These are phyloP conservation scores for Drosophila navojoa DNA, from an alignment of 1,140 invertebrate genomes.

Conservation along the genomic window DNA sequence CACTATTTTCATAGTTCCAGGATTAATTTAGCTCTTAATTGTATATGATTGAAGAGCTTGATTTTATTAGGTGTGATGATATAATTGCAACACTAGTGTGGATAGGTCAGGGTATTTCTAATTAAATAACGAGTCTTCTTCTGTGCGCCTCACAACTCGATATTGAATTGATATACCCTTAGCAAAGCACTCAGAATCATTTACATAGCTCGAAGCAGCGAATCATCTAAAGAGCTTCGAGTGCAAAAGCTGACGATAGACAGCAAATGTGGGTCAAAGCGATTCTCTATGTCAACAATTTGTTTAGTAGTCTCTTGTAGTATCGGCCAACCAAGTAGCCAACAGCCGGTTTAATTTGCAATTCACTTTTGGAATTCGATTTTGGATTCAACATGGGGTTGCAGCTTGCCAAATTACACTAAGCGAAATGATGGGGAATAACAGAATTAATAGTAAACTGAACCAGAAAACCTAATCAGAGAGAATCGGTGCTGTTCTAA, in stretches of 20 bases:
- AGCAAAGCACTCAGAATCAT: slow-evolving; percentile 6
- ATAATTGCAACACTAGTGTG: too few species aligned
- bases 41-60: too few species aligned
- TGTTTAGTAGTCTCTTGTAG: slow-evolving; percentile 34
- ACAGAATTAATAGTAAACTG: not conserved
- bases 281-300: slow-evolving; percentile 59
- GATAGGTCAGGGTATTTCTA: too few species aligned
- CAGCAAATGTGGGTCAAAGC: slow-evolving; percentile 68
- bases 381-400: slow-evolving; percentile 17
- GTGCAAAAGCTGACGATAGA: slow-evolving; percentile 44
- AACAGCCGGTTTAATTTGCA: slow-evolving; percentile 51
- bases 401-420: slow-evolving; percentile 7
- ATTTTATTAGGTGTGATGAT: too few species aligned
- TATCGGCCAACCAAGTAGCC: not conserved
- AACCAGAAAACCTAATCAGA: not conserved
- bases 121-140: not conserved
- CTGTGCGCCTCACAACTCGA: not conserved
- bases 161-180: not conserved
- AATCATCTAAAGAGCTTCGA: slow-evolving; percentile 14
- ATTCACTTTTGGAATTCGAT: slow-evolving; percentile 21
- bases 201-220: slow-evolving; percentile 6
- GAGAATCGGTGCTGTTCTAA: not conserved
- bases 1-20: too few species aligned
- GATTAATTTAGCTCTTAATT: too few species aligned
- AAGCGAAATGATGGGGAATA: not conserved